Percentiles rank a stretch among this genome's conserved stretches.
phyloP scores from a whole-genome alignment of 1,140 invertebrate species.

The Drosophila subobscura region DNA sequence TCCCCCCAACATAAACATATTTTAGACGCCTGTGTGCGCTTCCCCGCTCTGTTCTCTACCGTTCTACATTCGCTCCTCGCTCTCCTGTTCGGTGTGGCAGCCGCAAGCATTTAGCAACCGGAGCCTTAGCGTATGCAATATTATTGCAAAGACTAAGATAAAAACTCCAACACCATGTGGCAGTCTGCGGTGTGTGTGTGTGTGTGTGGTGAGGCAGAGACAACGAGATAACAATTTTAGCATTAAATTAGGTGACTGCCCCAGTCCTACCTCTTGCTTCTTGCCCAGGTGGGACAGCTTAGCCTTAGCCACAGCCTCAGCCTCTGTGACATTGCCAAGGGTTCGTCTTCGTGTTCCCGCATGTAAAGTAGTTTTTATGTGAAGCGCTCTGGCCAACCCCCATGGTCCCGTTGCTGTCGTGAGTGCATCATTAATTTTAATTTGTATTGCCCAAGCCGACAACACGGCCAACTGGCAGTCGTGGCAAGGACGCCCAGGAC shows the following conservation, averaged over 20 bases:
- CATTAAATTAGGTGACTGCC: conserved; percentile 73
- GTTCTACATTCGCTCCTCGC: background rate
- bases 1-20: conserved; percentile 48
- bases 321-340: conserved; percentile 41
- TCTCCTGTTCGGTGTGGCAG: conserved; percentile 42
- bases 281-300: conserved; percentile 72
- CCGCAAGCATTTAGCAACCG: conserved; percentile 71
- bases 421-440: conserved; percentile 81
- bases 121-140: conserved; percentile 71
- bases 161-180: conserved; percentile 56
- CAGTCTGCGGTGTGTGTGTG: background rate
- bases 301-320: conserved; percentile 30
- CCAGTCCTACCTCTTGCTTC: conserved; percentile 7
- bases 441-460: conserved; percentile 71
- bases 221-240: conserved; percentile 45
- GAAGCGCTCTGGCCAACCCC: conserved; percentile 26
- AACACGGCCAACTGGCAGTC: conserved; percentile 70
- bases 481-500: conserved; percentile 53
- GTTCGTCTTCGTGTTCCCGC: conserved; percentile 62
- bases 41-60: conserved; percentile 11
- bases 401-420: conserved; percentile 46
- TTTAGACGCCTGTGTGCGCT: conserved; percentile 22
- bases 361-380: conserved; percentile 80
- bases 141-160: conserved; percentile 69
- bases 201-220: background rate